Conservation (phyloP, 2,888 invertebrate genomes). For the Sphaerophoria rueppellii region DNA sequence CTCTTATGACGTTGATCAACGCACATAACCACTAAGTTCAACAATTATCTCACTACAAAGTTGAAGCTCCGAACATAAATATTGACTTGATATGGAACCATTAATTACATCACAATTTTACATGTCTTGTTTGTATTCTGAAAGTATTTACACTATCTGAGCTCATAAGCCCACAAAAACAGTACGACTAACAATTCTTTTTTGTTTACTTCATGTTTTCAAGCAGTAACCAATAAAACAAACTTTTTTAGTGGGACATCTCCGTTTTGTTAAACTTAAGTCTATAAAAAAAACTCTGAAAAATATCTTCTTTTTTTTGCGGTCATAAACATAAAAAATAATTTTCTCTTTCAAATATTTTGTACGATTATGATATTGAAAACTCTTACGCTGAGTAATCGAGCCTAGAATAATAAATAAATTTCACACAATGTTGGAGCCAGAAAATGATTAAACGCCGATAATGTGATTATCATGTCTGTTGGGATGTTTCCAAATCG, state of each 20-base stretch:
- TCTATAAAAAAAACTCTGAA: neutral
- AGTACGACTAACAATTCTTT: neutral
- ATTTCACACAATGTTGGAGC: neutral
- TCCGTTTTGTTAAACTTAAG: constrained; percentile 14
- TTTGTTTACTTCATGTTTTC: neutral
- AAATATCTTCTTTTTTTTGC: neutral
- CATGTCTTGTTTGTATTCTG: too few species aligned
- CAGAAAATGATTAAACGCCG: neutral
- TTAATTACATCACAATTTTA: too few species aligned
- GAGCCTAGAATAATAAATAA: neutral
- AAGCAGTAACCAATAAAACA: neutral
- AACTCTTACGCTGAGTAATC: constrained; percentile 2
- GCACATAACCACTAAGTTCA: too few species aligned
- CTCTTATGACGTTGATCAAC: too few species aligned
- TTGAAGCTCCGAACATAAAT: too few species aligned
- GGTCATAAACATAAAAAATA: too few species aligned
- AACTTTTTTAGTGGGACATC: constrained; percentile 8
- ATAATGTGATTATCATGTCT: neutral
- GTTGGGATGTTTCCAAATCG: too few species aligned
- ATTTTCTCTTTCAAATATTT: neutral
- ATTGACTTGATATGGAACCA: too few species aligned
- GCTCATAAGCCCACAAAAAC: neutral
- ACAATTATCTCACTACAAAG: too few species aligned
- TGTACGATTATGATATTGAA: neutral
- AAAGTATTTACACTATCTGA: too few species aligned